A percentile compares a stretch with the other conserved stretches of the same genome.
These are phyloP conservation scores for Colius striatus DNA, from an alignment of 2,113 vertebrate genomes.

Conservation along the genomic window DNA sequence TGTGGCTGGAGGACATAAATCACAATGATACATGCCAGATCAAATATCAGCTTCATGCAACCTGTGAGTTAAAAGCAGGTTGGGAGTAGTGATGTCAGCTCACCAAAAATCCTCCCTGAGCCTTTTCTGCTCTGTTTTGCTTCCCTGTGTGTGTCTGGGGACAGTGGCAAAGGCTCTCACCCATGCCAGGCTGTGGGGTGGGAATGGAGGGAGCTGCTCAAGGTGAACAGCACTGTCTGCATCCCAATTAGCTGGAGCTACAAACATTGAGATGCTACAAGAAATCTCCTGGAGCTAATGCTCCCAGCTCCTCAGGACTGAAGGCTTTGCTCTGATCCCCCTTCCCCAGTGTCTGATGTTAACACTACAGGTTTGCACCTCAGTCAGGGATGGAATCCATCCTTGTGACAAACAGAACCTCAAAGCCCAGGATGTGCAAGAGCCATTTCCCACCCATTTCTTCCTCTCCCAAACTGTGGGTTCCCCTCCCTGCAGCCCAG, in stretches of 20 bases:
- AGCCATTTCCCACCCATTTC: too few relatives aligned
- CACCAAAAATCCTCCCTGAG: not conserved
- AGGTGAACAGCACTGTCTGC: slow-evolving; percentile 44
- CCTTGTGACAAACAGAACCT: not conserved
- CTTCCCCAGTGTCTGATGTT: not conserved
- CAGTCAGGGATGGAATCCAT: not conserved
- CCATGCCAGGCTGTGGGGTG: not conserved
- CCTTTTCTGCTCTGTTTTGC: not conserved
- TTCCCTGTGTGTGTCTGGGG: not conserved
- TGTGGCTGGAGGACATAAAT: not conserved
- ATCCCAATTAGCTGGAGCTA: slow-evolving; percentile 6
- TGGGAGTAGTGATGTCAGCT: not conserved
- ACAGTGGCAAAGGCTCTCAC: not conserved
- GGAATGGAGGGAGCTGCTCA: not conserved
- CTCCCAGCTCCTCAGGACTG: not conserved
- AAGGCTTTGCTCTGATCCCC: not conserved
- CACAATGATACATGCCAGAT: not conserved
- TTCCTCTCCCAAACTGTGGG: not conserved
- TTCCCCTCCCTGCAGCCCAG: not conserved
- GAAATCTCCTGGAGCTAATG: not conserved
- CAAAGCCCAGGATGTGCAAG: not conserved
- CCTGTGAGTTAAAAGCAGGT: not conserved
- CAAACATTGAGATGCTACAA: not conserved
- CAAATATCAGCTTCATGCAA: not conserved
- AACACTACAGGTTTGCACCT: not conserved